These are phyloP conservation scores for Heliconius himera DNA, from an alignment of 1,140 invertebrate species.

Conservation along the genomic window DNA sequence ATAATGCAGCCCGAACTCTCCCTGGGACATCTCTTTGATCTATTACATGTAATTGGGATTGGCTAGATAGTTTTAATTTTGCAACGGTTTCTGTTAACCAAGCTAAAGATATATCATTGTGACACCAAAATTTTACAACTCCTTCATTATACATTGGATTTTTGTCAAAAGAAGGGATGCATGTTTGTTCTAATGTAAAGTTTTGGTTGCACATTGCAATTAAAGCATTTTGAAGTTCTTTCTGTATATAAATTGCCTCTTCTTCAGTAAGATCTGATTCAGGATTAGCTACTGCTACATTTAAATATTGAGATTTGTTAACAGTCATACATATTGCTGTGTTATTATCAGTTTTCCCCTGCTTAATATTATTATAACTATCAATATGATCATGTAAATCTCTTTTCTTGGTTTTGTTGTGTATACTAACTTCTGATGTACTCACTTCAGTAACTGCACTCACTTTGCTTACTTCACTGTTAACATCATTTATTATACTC, in stretches of 20 bases:
- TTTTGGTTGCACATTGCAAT: neutral
- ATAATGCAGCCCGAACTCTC: neutral
- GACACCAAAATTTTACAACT: constrained; percentile 6
- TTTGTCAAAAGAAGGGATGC: neutral
- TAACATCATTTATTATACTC: neutral
- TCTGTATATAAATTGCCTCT: neutral
- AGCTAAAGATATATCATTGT: neutral
- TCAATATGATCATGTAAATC: neutral
- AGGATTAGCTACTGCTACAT: neutral
- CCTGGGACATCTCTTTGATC: constrained; percentile 7
- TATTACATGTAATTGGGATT: neutral
- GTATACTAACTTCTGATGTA: neutral
- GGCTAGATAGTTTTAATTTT: neutral
- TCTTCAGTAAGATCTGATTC: neutral
- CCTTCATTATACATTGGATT: neutral
- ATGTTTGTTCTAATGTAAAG: neutral
- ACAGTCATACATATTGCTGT: neutral
- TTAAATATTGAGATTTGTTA: neutral
- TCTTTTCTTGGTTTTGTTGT: neutral
- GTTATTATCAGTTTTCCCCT: neutral
- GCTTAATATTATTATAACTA: neutral
- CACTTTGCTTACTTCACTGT: neutral
- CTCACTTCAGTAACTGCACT: neutral
- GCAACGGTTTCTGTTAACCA: neutral
- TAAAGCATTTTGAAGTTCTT: neutral